Percentiles rank a stretch among this genome's conserved stretches.
Conservation (phyloP, 2,888 invertebrate genomes). For the Drosophila heteroneura region DNA sequence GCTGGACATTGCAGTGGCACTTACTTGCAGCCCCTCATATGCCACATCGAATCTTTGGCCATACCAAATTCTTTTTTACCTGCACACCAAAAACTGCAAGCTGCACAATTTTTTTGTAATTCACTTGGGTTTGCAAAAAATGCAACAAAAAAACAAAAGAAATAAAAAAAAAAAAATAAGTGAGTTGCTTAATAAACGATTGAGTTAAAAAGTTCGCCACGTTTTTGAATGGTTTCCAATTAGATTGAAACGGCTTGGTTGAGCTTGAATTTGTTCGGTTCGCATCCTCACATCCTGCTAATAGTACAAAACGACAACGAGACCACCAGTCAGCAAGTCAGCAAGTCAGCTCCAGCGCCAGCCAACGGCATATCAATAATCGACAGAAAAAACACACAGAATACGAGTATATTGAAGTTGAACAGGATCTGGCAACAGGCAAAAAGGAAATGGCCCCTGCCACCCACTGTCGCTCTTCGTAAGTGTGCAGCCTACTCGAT, state of each 20-base stretch:
- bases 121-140: slow-evolving; percentile 15
- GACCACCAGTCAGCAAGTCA: slow-evolving; percentile 14
- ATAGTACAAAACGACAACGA: slow-evolving; percentile 18
- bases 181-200: slow-evolving; percentile 37
- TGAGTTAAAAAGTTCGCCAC: slow-evolving; percentile 21
- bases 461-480: too few species aligned
- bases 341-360: not conserved
- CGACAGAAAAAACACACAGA: slow-evolving; percentile 5
- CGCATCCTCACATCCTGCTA: not conserved
- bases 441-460: not conserved
- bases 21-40: slow-evolving; percentile 27
- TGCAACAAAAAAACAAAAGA: not conserved
- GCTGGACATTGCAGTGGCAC: slow-evolving; percentile 3
- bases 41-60: slow-evolving; percentile 43
- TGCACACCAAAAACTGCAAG: not conserved
- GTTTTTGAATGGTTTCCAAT: slow-evolving; percentile 34
- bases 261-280: not conserved
- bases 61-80: not conserved
- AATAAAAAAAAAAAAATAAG: not conserved
- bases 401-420: not conserved
- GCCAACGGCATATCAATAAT: slow-evolving; percentile 40
- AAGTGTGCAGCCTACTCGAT: not conserved
- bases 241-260: slow-evolving; percentile 21
- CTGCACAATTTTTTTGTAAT: slow-evolving; percentile 7
- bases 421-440: slow-evolving; percentile 7